Conservation (phyloP, 2,888 invertebrate species). For the Brassicogethes aeneus region DNA sequence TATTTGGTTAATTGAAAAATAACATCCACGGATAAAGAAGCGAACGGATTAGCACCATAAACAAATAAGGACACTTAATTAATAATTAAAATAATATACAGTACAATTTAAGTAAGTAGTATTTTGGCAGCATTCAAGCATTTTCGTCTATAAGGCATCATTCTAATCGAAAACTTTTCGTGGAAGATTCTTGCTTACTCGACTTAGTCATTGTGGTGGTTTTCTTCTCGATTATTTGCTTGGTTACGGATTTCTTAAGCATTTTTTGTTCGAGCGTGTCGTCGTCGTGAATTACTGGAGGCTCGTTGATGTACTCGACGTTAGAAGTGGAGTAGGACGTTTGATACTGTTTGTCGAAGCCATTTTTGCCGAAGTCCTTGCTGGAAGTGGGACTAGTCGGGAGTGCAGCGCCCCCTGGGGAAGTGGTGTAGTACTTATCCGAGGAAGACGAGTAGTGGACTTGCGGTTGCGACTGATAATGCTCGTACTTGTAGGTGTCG, state of each 20-base stretch:
- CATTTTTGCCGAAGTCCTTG: slow-evolving; percentile 29
- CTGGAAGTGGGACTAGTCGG: slow-evolving; percentile 20
- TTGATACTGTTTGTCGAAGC: slow-evolving; percentile 26
- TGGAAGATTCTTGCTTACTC: slow-evolving; percentile 37
- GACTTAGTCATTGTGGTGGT: slow-evolving; percentile 54
- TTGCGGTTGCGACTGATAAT: slow-evolving; percentile 31
- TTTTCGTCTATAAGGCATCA: slow-evolving; percentile 13
- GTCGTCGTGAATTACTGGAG: slow-evolving; percentile 39
- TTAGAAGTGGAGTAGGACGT: slow-evolving; percentile 29
- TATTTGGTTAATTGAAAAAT: slow-evolving; percentile 25
- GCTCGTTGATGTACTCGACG: slow-evolving; percentile 34
- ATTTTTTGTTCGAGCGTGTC: slow-evolving; percentile 57
- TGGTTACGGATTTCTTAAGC: slow-evolving; percentile 58
- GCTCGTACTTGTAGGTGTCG: slow-evolving; percentile 35
- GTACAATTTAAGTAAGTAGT: no score
- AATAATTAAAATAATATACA: slow-evolving; percentile 5
- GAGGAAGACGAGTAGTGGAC: slow-evolving; percentile 30
- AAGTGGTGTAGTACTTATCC: slow-evolving; percentile 36
- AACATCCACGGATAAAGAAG: slow-evolving; percentile 15
- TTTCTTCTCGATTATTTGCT: slow-evolving; percentile 59
- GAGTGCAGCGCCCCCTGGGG: slow-evolving; percentile 19
- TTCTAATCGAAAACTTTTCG: slow-evolving; percentile 38
- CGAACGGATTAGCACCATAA: slow-evolving; percentile 28
- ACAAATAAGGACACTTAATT: slow-evolving; percentile 27
- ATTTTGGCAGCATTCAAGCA: neutral